Evolutionary conservation across 1,140 invertebrate species (phyloP), one percentile per base, ranked within the genome.

Genomic region (Lucilia cuprina): DNA sequence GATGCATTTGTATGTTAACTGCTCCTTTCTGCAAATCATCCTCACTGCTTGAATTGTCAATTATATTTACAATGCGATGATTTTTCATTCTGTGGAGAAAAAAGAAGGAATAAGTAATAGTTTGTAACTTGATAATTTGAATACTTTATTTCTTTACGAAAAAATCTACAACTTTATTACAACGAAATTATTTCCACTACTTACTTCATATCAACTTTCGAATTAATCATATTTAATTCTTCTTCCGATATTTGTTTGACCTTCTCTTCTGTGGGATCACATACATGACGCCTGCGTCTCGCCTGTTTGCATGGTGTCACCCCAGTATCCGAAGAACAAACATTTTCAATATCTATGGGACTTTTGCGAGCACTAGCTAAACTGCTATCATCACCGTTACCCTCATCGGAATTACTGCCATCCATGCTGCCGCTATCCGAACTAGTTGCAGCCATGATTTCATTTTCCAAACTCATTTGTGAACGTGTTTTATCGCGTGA

Each of bases 371-470:
- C 87, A 70, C 89, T 90, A 21, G 87, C 88, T n/a, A 89, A 86
- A 83, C 91, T 91, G 80, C 89, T 90, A 65, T 90, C 89, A 80
- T 91, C 91, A 41, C 92, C 93, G 83, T 93, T 93, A 30, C 86
- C 88, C 83, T 95, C 94, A 86, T 96, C 95, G 0, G 95, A 95
- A 90, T 96, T 96, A 85, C 95, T 96, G 47, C 94, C 94, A 87
- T 96, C 95, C 90, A 96, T 94, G 87, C 95, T 95, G 82, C 95
- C 94, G 87, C 94, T 95, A 86, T 95, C 95, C 34, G 94, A 94
- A 65, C 94, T 94, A 70, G 93, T 94, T 87, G 90, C 94, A 85
- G 89, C 93, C 86, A 92, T 91, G 87, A 91, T 92, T 89, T 91
- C 93, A 86, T 91, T 92, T 88, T 88, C 92, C 89, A 87, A 92